These are phyloP conservation scores for Hoplias malabaricus DNA, from an alignment of 2,113 vertebrate genomes.

Conservation along the genomic window DNA sequence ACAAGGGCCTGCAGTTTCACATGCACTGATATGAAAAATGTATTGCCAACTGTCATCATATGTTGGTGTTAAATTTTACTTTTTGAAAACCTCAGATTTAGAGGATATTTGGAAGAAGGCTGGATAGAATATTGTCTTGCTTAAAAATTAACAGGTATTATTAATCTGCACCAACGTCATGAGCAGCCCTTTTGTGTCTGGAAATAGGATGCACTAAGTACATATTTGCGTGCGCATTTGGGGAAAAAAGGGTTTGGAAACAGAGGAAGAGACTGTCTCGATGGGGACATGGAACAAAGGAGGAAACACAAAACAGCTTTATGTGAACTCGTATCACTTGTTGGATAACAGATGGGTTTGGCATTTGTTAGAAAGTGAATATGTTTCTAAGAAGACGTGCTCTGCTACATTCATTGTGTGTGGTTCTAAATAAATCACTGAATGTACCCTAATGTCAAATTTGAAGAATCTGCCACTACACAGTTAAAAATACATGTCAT, in stretches of 20 bases:
- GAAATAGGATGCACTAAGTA: conserved; percentile 5
- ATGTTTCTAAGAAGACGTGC: background rate
- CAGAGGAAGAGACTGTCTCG: background rate
- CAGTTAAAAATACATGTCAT: too few species aligned
- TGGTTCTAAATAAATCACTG: background rate
- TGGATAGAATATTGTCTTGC: background rate
- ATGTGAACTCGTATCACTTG: background rate
- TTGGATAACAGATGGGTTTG: background rate
- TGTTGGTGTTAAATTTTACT: background rate
- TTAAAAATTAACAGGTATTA: background rate
- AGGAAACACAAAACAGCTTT: background rate
- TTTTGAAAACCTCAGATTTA: background rate
- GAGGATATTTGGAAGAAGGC: background rate
- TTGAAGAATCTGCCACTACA: background rate
- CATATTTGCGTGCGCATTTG: background rate
- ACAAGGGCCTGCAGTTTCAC: background rate
- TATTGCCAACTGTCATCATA: background rate
- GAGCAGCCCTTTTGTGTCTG: background rate
- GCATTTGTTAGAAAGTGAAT: background rate
- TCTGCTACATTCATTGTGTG: background rate
- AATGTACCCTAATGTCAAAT: background rate
- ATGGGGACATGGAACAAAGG: background rate
- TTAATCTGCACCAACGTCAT: background rate
- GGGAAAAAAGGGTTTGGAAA: background rate
- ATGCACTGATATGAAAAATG: background rate